Base-by-base conservation (phyloP, 2,113 vertebrate species). In the Onychorhynchus coronatus region DNA sequence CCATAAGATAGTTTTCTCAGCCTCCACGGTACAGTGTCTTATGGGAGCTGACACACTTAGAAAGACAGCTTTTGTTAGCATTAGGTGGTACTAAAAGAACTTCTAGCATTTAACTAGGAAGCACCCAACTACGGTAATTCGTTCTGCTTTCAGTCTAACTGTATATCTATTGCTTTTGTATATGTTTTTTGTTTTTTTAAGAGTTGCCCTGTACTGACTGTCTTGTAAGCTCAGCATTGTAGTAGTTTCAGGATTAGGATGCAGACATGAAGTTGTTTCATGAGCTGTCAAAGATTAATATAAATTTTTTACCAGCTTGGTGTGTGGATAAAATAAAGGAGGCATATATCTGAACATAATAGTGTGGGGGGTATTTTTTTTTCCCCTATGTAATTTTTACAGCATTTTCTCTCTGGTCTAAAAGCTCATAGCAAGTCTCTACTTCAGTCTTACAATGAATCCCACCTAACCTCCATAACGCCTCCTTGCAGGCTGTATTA, bases 11-110 rank as follows among this genome's bases (percentile, higher is more conserved):
- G 17, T 71, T 75, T 70, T 61, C 44, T 55, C 41, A 53, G 42
- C 22, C 50, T 49, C 56, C 6, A 3, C 2, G 6, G n/a, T 44
- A 59, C 11, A 31, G 19, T 24, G 47, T 44, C 88, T 68, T 46
- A 18, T 52, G 94, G 74, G 88, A 97, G 28, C 15, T 89, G 85
- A 78, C 71, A 87, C 67, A 77, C 30, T 95, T 93, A 30, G 53
- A 68, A 82, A 72, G n/a, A 46, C 0, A 1, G 28, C 35, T 25
- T 91, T 85, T 39, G 30, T 74, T 92, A 59, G 46, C 20, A 24
- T 31, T 56, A 78, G 52, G 59, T 39, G 47, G 55, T 83, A 11
- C 59, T 80, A 37, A 72, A 67, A 82, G 27, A 61, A 63, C 52
- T 39, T 22, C 55, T 44, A 46, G 65, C 5, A 56, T 46, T 76